Evolutionary conservation across 1,140 invertebrate genomes (phyloP), one percentile per base, ranked within the genome.

Genomic region (Leptestheria dahalacensis): DNA sequence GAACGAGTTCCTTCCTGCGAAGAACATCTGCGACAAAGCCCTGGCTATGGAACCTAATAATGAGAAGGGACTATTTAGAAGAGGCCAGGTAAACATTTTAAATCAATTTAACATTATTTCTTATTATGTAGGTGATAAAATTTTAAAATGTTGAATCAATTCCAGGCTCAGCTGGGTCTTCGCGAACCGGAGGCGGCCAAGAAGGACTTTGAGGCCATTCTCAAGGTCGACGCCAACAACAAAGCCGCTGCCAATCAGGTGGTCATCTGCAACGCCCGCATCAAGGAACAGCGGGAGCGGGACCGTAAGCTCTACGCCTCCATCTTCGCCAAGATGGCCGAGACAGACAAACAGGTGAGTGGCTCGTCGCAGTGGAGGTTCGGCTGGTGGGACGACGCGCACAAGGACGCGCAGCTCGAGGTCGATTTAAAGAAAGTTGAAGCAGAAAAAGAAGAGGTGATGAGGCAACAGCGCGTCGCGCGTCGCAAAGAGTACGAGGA

Each of bases 221-320:
- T 79, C 48, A 59, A 75, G 64, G 65, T 86, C 54, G 87, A 94
- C 74, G 81, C 86, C 2, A 79, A 79, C 21, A 92, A 91, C 69
- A 81, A 81, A 75, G 91, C 90, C 11, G 93, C 91, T 0, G 76
- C 78, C 20, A 82, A 87, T 67, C 85, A 93, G 68, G 73, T 91
- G 18, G 67, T 75, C 1, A 66, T 83, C 20, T 91, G 88, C 71
- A 81, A 82, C 55, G 76, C 81, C 59, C 77, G 82, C 51, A 78
- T 94, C 2, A 86, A 85, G 71, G 78, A 86, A 61, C 81, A 87
- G 63, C 76, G 82, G 57, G 75, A 81, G 47, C 83, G 83, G 64
- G 93, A 97, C 69, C 94, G 91, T 74, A 83, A 87, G 66, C 76
- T 91, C 11, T 99, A 94, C 72, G 83, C 83, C 2, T 93, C 92